These are phyloP conservation scores for Grantiella picta DNA, from an alignment of 2,113 vertebrate species.

Conservation along the genomic window DNA sequence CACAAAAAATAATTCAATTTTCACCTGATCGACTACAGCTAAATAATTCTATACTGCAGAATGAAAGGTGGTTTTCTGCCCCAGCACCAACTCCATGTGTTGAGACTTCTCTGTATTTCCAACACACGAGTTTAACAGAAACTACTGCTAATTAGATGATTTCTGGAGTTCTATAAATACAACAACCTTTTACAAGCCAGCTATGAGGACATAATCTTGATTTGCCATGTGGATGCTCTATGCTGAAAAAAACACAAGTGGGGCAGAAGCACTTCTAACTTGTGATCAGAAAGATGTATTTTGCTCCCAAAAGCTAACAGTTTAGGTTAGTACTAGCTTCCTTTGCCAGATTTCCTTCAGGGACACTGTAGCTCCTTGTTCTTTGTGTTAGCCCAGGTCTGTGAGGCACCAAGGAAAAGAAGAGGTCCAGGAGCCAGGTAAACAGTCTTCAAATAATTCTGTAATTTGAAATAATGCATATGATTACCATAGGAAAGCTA, in stretches of 20 bases:
- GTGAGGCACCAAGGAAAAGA: not conserved
- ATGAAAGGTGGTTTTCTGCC: not conserved
- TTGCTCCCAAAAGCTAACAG: not conserved
- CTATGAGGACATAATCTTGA: not conserved
- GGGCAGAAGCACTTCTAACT: not conserved
- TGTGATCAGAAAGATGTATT: not conserved
- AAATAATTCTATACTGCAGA: not conserved
- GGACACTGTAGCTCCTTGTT: not conserved
- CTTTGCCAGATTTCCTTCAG: not conserved
- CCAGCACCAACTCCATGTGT: not conserved
- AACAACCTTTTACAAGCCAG: not conserved
- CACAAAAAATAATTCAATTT: not conserved
- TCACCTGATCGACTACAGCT: not conserved
- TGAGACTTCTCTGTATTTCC: not conserved
- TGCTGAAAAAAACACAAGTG: not conserved
- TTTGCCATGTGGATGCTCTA: not conserved
- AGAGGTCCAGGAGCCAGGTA: not conserved
- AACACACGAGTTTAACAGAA: not conserved
- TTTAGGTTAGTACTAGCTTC: not conserved
- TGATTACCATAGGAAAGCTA: not conserved
- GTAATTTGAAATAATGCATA: no score
- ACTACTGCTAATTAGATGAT: not conserved
- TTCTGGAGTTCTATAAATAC: not conserved
- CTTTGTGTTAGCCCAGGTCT: not conserved
- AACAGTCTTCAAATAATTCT: not conserved